Evolutionary conservation across 2,888 invertebrate genomes (phyloP).

Genomic region (Aplocera efformata): DNA sequence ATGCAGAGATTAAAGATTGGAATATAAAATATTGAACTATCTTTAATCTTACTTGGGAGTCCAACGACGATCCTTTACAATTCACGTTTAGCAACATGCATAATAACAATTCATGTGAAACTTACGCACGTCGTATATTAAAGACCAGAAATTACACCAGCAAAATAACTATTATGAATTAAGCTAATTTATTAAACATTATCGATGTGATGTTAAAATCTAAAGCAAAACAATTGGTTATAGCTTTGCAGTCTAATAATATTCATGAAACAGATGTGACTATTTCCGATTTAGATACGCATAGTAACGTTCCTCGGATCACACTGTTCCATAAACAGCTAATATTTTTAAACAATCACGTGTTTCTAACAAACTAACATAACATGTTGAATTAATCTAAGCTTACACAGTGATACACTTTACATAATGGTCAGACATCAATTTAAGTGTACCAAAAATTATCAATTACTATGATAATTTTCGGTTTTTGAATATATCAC

Average conservation of each 20-base stretch:
- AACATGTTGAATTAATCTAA: constrained; percentile 71
- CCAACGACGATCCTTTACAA: constrained; percentile 77
- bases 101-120: constrained; percentile 48
- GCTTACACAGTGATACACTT: constrained; percentile 75
- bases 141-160: constrained; percentile 60
- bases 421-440: constrained; percentile 71
- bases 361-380: constrained; percentile 73
- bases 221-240: constrained; percentile 76
- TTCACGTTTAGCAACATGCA: constrained; percentile 56
- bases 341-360: constrained; percentile 56
- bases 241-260: constrained; percentile 74
- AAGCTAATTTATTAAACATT: constrained; percentile 67
- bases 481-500: constrained; percentile 47
- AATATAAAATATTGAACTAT: constrained; percentile 50
- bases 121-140: constrained; percentile 46
- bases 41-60: constrained; percentile 74
- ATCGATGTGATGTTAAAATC: constrained; percentile 68
- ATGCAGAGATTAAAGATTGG: constrained; percentile 56
- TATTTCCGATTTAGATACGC: constrained; percentile 30
- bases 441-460: constrained; percentile 66
- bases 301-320: constrained; percentile 34
- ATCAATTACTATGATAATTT: constrained; percentile 55
- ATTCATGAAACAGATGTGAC: constrained; percentile 39
- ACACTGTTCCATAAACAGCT: constrained; percentile 47
- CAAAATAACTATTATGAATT: constrained; percentile 61